phyloP scores from a whole-genome alignment of 2,113 vertebrate genomes.

The Axis porcinus region DNA sequence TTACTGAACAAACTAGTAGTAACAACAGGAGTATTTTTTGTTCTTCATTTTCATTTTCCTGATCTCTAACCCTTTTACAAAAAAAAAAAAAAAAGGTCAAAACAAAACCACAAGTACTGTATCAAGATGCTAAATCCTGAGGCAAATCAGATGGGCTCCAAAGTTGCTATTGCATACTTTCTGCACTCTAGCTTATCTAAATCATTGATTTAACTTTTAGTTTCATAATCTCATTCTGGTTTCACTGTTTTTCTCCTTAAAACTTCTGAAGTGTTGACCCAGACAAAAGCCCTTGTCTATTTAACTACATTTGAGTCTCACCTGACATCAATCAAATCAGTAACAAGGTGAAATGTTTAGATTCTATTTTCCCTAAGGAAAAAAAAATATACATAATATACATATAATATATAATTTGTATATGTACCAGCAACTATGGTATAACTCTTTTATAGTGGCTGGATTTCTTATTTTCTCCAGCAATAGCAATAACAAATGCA shows the following conservation, averaged over 20 bases:
- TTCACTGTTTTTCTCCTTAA: conserved; percentile 24
- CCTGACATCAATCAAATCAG: neutral
- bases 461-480: conserved; percentile 23
- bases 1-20: neutral
- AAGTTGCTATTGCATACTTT: conserved; percentile 21
- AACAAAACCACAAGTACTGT: neutral
- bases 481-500: neutral
- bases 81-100: neutral
- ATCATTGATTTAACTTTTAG: neutral
- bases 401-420: neutral
- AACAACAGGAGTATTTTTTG: neutral
- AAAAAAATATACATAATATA: neutral
- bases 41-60: neutral
- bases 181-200: neutral
- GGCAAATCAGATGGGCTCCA: neutral
- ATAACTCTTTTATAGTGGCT: neutral
- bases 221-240: conserved; percentile 18
- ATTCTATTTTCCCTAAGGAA: neutral
- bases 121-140: conserved; percentile 22
- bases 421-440: neutral
- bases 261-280: neutral
- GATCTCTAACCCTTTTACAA: neutral
- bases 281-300: neutral
- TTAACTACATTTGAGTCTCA: neutral
- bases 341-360: neutral